phyloP scores from a whole-genome alignment of 2,113 vertebrate genomes.

The Eudorcas thomsonii region DNA sequence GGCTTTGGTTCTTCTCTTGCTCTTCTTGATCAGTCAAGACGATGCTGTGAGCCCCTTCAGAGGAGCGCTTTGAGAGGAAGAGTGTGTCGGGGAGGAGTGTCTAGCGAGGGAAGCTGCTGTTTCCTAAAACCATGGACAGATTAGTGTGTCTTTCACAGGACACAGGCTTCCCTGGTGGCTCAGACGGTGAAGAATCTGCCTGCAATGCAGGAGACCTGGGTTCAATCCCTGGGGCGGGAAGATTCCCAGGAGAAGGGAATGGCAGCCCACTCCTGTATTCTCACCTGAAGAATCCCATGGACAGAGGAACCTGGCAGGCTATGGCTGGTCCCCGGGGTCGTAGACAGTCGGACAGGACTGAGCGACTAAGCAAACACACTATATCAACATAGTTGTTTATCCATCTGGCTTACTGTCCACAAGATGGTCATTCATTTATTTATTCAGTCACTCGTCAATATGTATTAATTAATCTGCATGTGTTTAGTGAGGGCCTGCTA shows the following conservation, averaged over 20 bases:
- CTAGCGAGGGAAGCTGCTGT: rapidly evolving
- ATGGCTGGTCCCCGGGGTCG: rapidly evolving
- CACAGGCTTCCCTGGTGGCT: background rate
- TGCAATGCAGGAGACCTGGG: background rate
- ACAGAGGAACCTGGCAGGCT: background rate
- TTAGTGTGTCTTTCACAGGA: too few relatives aligned
- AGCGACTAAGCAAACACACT: background rate
- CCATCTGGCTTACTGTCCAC: background rate
- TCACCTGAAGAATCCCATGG: background rate
- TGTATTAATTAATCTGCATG: background rate
- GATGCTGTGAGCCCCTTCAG: background rate
- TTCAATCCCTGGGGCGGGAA: rapidly evolving
- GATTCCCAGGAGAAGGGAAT: background rate
- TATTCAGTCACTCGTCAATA: background rate
- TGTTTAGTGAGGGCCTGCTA: background rate
- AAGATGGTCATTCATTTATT: background rate
- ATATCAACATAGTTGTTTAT: background rate
- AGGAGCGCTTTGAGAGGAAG: background rate
- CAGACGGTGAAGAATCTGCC: background rate
- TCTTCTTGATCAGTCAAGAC: background rate
- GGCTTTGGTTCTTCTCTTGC: background rate
- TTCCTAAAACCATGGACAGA: background rate
- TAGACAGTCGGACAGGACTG: background rate
- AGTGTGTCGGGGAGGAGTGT: too few relatives aligned
- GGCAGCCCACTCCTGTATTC: background rate